Conservation (phyloP, 2,888 invertebrate species). For the Plebejus argus region DNA sequence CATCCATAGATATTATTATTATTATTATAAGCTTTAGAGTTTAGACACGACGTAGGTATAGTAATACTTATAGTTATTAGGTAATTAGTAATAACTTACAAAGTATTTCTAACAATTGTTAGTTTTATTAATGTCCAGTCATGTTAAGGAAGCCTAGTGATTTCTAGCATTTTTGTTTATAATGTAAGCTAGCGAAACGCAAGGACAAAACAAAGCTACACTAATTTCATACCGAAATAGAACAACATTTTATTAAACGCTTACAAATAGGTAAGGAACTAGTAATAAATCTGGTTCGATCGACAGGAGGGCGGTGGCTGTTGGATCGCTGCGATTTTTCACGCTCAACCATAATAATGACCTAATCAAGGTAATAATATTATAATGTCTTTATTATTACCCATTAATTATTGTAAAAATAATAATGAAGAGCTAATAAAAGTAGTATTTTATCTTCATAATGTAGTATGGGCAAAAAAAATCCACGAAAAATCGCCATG, state of each 20-base stretch:
- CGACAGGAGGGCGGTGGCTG: constrained; percentile 1
- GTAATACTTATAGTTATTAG: no score
- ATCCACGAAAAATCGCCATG: no score
- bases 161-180: background rate
- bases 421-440: no score
- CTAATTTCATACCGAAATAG: background rate
- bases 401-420: no score
- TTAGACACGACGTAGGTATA: no score
- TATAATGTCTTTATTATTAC: background rate
- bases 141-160: no score
- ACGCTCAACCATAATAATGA: background rate
- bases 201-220: background rate
- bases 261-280: background rate
- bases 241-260: background rate
- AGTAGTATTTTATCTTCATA: no score
- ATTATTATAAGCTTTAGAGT: no score
- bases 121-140: no score
- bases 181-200: background rate
- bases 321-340: background rate
- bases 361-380: background rate
- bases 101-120: no score
- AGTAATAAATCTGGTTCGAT: constrained; percentile 1
- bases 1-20: no score
- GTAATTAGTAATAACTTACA: no score
- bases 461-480: background rate